Percentiles rank a stretch among this genome's conserved stretches.
Conservation (phyloP, 2,113 vertebrate species). For the Aphyosemion australe region DNA sequence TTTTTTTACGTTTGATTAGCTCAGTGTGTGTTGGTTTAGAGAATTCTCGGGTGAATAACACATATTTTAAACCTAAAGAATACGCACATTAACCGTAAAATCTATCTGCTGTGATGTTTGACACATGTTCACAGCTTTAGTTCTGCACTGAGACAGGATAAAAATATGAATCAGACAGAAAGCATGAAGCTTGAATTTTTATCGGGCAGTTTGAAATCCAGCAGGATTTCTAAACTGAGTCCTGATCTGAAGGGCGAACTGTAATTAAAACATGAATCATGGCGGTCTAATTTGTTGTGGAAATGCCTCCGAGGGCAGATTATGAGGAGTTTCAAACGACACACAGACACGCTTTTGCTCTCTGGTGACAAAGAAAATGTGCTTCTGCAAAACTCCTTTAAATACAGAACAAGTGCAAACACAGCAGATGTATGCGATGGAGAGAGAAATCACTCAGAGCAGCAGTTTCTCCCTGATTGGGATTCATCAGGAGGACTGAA, state of each 20-base stretch:
- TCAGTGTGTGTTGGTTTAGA: too few relatives aligned
- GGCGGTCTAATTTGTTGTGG: constrained; percentile 32
- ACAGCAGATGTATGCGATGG: constrained; percentile 5
- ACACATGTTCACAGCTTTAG: neutral
- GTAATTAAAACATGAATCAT: constrained; percentile 56
- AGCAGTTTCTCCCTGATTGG: constrained; percentile 4
- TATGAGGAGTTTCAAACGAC: constrained; percentile 33
- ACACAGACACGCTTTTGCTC: constrained; percentile 5
- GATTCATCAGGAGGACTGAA: neutral
- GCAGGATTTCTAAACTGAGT: constrained; percentile 36
- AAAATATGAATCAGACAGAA: constrained; percentile 24
- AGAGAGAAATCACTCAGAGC: constrained; percentile 4
- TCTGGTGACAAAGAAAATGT: constrained; percentile 31
- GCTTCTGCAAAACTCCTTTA: constrained; percentile 14
- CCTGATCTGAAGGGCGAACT: constrained; percentile 56
- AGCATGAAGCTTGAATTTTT: constrained; percentile 20
- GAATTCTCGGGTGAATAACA: too few relatives aligned
- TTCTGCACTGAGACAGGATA: neutral
- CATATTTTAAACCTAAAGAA: too few relatives aligned
- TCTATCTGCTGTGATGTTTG: neutral
- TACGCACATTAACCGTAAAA: too few relatives aligned
- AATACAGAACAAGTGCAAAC: constrained; percentile 33
- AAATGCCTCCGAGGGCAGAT: constrained; percentile 49
- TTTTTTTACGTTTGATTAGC: too few relatives aligned
- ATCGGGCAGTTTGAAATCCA: constrained; percentile 43